Evolutionary conservation across 2,888 invertebrate genomes (phyloP).

Genomic region (Nemapogon koenigi): DNA sequence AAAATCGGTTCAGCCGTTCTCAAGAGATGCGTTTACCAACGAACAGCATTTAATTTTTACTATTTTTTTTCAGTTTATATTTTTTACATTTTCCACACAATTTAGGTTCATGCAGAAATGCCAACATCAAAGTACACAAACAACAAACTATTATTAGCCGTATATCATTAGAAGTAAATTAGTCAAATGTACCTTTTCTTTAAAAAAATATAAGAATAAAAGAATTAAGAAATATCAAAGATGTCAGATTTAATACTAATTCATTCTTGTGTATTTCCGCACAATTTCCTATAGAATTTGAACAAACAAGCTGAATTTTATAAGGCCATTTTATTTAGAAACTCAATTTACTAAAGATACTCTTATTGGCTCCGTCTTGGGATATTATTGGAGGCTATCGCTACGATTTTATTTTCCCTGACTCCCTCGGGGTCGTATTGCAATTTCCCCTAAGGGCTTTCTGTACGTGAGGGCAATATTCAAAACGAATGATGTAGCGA

Average conservation of each 20-base stretch:
- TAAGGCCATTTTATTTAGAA: conserved; percentile 39
- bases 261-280: conserved; percentile 3
- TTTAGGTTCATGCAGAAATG: too few relatives aligned
- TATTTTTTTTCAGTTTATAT: too few relatives aligned
- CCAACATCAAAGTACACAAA: too few relatives aligned
- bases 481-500: conserved; percentile 52
- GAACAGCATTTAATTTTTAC: too few relatives aligned
- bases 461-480: conserved; percentile 55
- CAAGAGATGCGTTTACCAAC: too few relatives aligned
- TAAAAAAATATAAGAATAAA: too few relatives aligned
- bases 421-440: conserved; percentile 34
- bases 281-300: background rate
- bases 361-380: conserved; percentile 39
- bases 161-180: too few relatives aligned
- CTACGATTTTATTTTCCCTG: conserved; percentile 49
- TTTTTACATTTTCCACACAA: too few relatives aligned
- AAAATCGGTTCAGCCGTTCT: too few relatives aligned
- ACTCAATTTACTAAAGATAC: conserved; percentile 47
- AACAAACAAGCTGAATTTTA: conserved; percentile 15
- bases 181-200: too few relatives aligned
- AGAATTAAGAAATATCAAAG: too few relatives aligned
- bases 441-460: conserved; percentile 45
- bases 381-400: conserved; percentile 40
- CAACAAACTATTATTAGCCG: too few relatives aligned
- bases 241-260: conserved; percentile 1